Conservation (phyloP, 2,797 vertebrate species). For the Agapornis canus region DNA sequence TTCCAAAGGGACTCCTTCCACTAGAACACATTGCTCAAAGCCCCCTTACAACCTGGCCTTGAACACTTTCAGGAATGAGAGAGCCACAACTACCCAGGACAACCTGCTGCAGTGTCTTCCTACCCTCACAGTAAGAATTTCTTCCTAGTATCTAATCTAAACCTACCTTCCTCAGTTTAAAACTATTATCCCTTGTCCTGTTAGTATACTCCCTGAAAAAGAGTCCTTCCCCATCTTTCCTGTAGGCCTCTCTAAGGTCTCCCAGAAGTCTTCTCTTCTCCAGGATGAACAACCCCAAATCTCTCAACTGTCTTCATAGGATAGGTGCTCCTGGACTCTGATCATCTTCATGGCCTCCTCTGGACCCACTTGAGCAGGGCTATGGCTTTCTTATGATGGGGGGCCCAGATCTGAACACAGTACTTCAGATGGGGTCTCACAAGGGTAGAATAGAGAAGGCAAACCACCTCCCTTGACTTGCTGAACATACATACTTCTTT, state of each 20-base stretch:
- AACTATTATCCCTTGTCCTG: background rate
- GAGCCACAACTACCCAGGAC: background rate
- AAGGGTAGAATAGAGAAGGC: background rate
- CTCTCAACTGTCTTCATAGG: background rate
- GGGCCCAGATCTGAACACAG: background rate
- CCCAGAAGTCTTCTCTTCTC: background rate
- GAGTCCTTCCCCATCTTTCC: background rate
- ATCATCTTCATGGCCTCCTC: accelerated
- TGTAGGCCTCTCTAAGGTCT: background rate
- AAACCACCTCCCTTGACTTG: background rate
- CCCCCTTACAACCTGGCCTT: background rate
- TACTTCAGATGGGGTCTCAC: background rate
- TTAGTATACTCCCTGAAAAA: background rate
- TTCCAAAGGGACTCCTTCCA: background rate
- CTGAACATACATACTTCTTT: background rate
- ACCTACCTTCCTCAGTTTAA: background rate
- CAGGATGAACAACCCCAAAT: background rate
- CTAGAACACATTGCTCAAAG: background rate
- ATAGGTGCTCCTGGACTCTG: background rate
- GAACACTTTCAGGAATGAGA: background rate
- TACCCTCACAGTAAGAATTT: background rate
- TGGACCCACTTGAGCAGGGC: background rate
- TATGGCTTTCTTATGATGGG: background rate
- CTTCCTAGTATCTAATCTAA: background rate
- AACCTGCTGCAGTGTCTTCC: background rate